These are phyloP conservation scores for Myotis vivesi DNA, from an alignment of 2,797 vertebrate species.

Conservation along the genomic window DNA sequence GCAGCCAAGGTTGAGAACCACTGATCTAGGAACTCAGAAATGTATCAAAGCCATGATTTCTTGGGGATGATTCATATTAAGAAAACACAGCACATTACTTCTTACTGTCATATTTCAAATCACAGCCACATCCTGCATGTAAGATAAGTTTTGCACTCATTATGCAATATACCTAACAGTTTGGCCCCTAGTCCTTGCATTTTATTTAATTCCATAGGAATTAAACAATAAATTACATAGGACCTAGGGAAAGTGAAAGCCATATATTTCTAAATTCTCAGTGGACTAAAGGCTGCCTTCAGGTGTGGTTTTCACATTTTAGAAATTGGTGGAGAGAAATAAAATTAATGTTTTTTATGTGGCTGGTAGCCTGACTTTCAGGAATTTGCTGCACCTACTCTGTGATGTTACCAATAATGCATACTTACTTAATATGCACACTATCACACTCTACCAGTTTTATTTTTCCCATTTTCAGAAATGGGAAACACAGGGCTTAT, in stretches of 20 bases:
- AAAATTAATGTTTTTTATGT: not conserved
- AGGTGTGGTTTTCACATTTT: not conserved
- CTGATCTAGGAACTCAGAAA: not conserved
- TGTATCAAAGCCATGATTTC: not conserved
- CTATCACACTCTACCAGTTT: not conserved
- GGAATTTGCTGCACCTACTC: not conserved
- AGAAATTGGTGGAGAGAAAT: not conserved
- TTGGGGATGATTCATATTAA: constrained; percentile 24
- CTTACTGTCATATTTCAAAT: not conserved
- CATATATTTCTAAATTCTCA: not conserved
- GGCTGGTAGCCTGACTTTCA: not conserved
- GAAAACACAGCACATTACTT: not conserved
- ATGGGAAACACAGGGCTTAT: not conserved
- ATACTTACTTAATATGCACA: not conserved
- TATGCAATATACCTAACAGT: not conserved
- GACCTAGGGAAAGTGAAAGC: not conserved
- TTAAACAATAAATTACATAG: not conserved
- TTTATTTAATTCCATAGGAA: constrained; percentile 6
- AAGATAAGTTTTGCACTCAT: not conserved
- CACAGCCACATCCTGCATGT: not conserved
- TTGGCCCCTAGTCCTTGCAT: not conserved
- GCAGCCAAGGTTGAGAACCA: too few species aligned
- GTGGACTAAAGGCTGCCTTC: not conserved
- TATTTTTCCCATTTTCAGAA: not conserved
- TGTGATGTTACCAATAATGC: not conserved